Conservation (phyloP, 2,888 invertebrate genomes). For the Ephialtes manifestator region DNA sequence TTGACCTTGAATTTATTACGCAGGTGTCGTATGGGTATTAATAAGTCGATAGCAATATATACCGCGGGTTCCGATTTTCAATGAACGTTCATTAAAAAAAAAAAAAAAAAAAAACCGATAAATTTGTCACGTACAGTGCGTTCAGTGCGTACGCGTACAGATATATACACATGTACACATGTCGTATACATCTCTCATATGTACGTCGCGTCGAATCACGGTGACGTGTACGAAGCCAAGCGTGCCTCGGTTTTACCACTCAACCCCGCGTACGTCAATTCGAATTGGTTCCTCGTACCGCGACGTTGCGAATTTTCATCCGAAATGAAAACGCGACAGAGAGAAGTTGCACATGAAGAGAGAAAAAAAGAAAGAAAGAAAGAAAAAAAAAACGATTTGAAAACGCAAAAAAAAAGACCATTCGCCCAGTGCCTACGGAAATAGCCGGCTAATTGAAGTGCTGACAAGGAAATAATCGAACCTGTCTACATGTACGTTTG, state of each 20-base stretch:
- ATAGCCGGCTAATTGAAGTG: conserved; percentile 61
- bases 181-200: neutral
- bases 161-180: conserved; percentile 6
- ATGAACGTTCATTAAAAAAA: conserved; percentile 38
- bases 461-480: conserved; percentile 61
- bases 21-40: neutral
- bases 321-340: conserved; percentile 54
- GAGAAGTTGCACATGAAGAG: neutral
- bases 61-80: neutral
- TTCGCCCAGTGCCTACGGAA: conserved; percentile 45
- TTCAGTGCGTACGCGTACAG: conserved; percentile 31
- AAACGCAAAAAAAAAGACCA: conserved; percentile 42
- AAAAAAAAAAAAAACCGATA: conserved; percentile 42
- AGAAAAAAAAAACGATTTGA: conserved; percentile 45
- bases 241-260: conserved; percentile 48
- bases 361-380: neutral
- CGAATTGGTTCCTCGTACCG: conserved; percentile 62
- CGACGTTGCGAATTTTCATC: conserved; percentile 66
- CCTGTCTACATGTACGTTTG: neutral
- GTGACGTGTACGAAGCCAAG: conserved; percentile 23
- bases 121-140: conserved; percentile 52
- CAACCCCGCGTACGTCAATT: conserved; percentile 53
- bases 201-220: conserved; percentile 18
- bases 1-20: neutral
- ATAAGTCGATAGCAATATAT: conserved; percentile 6